Evolutionary conservation across 1,140 invertebrate genomes (phyloP).

Genomic region (Aphelinus atriplicis): DNA sequence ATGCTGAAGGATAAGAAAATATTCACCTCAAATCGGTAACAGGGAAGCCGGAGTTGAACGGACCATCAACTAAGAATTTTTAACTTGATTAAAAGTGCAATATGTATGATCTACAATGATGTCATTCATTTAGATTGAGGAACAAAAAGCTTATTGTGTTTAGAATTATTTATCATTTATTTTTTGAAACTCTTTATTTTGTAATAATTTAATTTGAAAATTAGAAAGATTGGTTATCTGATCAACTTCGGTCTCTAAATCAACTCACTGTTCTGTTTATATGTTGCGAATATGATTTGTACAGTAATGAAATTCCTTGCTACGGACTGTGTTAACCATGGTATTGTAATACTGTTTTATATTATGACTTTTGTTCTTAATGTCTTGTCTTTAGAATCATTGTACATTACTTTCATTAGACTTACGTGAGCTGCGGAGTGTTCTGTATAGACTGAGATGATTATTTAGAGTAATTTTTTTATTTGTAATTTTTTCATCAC

Average conservation of each 20-base stretch:
- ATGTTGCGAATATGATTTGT: slow-evolving; percentile 10
- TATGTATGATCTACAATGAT: too few relatives aligned
- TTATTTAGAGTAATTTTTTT: slow-evolving; percentile 34
- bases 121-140: neutral
- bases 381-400: slow-evolving; percentile 22
- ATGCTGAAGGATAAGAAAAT: slow-evolving; percentile 9
- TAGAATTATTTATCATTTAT: too few relatives aligned
- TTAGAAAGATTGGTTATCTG: neutral
- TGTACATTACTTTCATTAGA: slow-evolving; percentile 37
- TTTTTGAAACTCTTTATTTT: neutral
- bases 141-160: neutral
- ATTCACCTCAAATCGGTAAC: neutral
- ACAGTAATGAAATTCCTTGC: slow-evolving; percentile 22
- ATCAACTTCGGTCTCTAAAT: slow-evolving; percentile 22
- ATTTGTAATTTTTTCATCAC: slow-evolving; percentile 21
- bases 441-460: slow-evolving; percentile 34
- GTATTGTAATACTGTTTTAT: slow-evolving; percentile 37
- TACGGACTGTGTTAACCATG: slow-evolving; percentile 40
- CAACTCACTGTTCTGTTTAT: slow-evolving; percentile 1
- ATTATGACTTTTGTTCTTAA: neutral
- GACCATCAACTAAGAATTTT: neutral
- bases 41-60: slow-evolving; percentile 19
- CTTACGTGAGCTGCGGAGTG: slow-evolving; percentile 34
- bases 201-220: neutral
- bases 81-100: too few relatives aligned